phyloP scores from a whole-genome alignment of 1,140 invertebrate species.

The Drosophila pruinosa region DNA sequence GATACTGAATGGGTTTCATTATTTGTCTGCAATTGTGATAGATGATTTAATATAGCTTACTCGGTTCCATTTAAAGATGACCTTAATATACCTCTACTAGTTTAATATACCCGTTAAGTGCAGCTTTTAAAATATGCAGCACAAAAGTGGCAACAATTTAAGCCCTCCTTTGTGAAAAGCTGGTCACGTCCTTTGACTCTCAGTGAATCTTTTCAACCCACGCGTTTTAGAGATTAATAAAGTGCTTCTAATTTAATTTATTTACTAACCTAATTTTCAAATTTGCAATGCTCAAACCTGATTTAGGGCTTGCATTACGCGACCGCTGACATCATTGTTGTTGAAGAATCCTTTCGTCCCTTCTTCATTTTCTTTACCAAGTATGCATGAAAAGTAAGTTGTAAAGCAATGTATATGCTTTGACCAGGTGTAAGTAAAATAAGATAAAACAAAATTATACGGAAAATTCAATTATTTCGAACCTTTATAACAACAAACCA shows the following conservation, averaged over 20 bases:
- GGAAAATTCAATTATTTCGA: conserved; percentile 68
- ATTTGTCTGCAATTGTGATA: neutral
- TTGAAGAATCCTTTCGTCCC: neutral
- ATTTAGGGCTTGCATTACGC: conserved; percentile 3
- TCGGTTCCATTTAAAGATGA: neutral
- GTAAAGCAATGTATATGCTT: neutral
- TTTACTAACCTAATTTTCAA: conserved; percentile 1
- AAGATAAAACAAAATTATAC: conserved; percentile 72
- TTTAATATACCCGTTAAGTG: no score
- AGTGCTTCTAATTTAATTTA: neutral
- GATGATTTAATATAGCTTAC: no score
- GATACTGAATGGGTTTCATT: neutral
- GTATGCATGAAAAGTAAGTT: neutral
- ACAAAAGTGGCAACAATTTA: neutral
- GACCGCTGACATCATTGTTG: neutral
- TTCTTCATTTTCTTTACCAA: neutral
- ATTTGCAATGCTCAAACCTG: neutral
- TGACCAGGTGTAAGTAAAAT: conserved; percentile 50
- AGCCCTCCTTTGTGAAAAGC: neutral
- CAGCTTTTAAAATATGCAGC: neutral
- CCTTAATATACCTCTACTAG: neutral
- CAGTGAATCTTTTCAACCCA: neutral
- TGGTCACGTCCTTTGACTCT: neutral
- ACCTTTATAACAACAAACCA: conserved; percentile 61
- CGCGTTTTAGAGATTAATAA: neutral